Percentiles rank a stretch among this genome's conserved stretches.
Conservation (phyloP, 2,113 vertebrate species). For the Ginglymostoma cirratum region DNA sequence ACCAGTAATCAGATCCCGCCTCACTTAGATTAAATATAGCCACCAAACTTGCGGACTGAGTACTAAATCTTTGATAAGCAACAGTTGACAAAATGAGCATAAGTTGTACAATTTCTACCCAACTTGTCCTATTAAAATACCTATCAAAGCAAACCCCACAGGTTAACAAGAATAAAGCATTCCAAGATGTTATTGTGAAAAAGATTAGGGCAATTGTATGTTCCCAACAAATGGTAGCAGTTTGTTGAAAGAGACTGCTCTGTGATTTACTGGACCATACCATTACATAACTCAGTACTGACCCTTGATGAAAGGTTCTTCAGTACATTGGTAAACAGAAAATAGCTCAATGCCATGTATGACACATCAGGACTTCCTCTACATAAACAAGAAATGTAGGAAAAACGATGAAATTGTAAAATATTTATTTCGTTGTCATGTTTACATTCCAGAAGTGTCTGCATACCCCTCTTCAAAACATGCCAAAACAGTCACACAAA, state of each 20-base stretch:
- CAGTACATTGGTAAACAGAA: neutral
- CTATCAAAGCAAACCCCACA: neutral
- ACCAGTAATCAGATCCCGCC: neutral
- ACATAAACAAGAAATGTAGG: conserved; percentile 10
- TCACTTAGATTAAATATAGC: neutral
- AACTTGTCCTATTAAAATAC: neutral
- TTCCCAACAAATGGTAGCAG: neutral
- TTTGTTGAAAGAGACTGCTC: neutral
- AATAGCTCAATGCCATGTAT: neutral
- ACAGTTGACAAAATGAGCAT: neutral
- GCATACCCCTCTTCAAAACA: neutral
- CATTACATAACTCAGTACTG: neutral
- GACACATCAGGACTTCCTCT: conserved; percentile 3
- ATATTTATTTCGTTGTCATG: conserved; percentile 22
- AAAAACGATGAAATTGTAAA: neutral
- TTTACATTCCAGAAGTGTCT: neutral
- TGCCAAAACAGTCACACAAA: neutral
- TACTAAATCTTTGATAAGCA: neutral
- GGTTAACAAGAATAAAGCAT: neutral
- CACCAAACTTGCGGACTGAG: neutral
- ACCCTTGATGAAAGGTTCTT: neutral
- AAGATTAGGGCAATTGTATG: neutral
- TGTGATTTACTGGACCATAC: neutral
- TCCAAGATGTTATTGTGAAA: neutral
- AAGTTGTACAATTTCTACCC: neutral